Conservation (phyloP, 2,888 invertebrate species). For the Sylvicola cinctus region DNA sequence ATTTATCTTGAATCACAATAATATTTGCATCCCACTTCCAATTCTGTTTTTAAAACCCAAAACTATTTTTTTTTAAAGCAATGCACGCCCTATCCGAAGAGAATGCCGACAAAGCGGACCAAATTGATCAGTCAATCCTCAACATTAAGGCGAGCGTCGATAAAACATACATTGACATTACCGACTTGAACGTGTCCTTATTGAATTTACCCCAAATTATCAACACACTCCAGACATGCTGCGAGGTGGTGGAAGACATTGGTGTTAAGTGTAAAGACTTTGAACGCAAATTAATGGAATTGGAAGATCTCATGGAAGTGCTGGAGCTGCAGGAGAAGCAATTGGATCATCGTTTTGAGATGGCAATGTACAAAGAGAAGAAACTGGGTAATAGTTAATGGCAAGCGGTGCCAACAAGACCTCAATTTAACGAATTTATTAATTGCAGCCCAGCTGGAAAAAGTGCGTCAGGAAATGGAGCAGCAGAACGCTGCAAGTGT, state of each 20-base stretch:
- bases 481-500: conserved; percentile 35
- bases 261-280: conserved; percentile 32
- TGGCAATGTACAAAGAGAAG: conserved; percentile 38
- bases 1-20: too few relatives aligned
- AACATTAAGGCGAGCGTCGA: conserved; percentile 18
- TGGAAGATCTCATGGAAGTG: conserved; percentile 41
- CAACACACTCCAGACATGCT: conserved; percentile 21
- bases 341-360: conserved; percentile 38
- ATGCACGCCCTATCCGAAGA: conserved; percentile 38
- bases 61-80: conserved; percentile 13
- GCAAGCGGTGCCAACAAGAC: too few relatives aligned
- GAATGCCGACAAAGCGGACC: conserved; percentile 32
- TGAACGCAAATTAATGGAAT: conserved; percentile 32
- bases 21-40: too few relatives aligned
- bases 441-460: conserved; percentile 21
- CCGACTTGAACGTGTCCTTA: conserved; percentile 17
- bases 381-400: conserved; percentile 30
- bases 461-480: conserved; percentile 29
- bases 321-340: conserved; percentile 39
- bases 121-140: conserved; percentile 27
- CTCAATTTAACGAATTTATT: not conserved
- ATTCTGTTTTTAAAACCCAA: too few relatives aligned
- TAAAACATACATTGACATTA: conserved; percentile 13
- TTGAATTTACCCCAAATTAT: conserved; percentile 19
- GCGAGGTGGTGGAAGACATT: conserved; percentile 24